Evolutionary conservation across 2,797 vertebrate genomes (phyloP).

Genomic region (Otus scops): DNA sequence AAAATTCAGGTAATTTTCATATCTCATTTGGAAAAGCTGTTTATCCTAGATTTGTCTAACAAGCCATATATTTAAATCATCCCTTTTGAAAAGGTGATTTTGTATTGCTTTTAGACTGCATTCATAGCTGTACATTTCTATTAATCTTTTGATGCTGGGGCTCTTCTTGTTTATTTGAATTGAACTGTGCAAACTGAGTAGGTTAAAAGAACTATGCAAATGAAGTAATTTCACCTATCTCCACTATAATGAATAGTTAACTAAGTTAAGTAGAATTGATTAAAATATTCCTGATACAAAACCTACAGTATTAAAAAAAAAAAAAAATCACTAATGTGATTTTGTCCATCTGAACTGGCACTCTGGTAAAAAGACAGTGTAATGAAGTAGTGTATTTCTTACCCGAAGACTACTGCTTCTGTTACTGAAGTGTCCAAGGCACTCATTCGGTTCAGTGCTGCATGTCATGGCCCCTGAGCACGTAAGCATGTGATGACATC

Average conservation of each 20-base stretch:
- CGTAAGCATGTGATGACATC: background rate
- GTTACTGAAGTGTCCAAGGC: background rate
- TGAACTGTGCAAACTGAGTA: background rate
- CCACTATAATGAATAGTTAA: background rate
- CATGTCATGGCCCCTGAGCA: background rate
- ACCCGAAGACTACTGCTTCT: background rate
- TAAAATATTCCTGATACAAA: background rate
- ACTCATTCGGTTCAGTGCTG: background rate
- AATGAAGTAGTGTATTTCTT: background rate
- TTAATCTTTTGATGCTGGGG: background rate
- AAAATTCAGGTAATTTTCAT: slow-evolving; percentile 76
- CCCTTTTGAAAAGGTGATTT: background rate
- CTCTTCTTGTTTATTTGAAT: background rate
- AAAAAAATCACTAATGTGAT: background rate
- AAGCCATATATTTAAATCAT: background rate
- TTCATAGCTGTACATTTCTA: background rate
- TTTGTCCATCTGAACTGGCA: background rate
- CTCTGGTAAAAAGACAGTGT: background rate
- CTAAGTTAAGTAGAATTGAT: background rate
- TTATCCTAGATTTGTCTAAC: background rate
- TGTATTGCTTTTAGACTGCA: background rate
- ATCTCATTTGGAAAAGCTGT: background rate
- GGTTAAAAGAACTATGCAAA: background rate
- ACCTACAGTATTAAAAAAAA: background rate
- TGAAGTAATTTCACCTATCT: background rate